phyloP scores from a whole-genome alignment of 1,140 invertebrate species.

The Drosophila kohkoa region DNA sequence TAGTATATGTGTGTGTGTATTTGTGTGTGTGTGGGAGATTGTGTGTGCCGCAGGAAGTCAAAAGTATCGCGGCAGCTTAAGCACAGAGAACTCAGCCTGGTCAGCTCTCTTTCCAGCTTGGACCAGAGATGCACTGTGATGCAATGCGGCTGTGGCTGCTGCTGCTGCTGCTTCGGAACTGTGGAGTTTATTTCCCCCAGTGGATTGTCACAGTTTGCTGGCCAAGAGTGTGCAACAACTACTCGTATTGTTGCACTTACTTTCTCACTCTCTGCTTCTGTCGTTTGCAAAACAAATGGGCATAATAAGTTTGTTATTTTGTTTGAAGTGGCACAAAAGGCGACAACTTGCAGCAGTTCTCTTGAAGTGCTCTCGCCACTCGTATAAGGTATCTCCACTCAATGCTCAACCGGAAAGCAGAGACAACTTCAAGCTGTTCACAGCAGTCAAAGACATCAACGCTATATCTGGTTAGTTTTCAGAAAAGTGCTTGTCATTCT shows the following conservation, averaged over 20 bases:
- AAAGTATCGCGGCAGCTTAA: conserved; percentile 81
- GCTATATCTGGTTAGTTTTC: neutral
- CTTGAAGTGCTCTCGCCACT: conserved; percentile 10
- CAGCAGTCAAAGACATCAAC: neutral
- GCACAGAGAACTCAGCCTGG: conserved; percentile 44
- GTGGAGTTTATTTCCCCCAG: conserved; percentile 69
- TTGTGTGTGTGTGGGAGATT: conserved; percentile 30
- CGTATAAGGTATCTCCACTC: conserved; percentile 7
- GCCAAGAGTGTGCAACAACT: conserved; percentile 22
- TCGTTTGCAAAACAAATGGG: conserved; percentile 63
- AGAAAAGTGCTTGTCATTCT: conserved; percentile 10
- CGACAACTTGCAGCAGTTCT: conserved; percentile 29
- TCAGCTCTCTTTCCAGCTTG: conserved; percentile 5
- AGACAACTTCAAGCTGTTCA: conserved; percentile 12
- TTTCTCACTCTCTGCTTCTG: conserved; percentile 23
- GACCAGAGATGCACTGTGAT: neutral
- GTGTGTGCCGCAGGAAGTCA: conserved; percentile 74
- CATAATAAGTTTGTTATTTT: conserved; percentile 76
- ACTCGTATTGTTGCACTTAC: conserved; percentile 13
- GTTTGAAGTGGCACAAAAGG: conserved; percentile 33
- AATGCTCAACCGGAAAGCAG: conserved; percentile 17
- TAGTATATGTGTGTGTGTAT: conserved; percentile 46
- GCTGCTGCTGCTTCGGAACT: conserved; percentile 48
- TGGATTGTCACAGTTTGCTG: conserved; percentile 72
- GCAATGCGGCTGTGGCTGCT: neutral